A percentile compares a stretch with the other conserved stretches of the same genome.
Conservation (phyloP, 2,888 invertebrate species). For the Pocota personata region DNA sequence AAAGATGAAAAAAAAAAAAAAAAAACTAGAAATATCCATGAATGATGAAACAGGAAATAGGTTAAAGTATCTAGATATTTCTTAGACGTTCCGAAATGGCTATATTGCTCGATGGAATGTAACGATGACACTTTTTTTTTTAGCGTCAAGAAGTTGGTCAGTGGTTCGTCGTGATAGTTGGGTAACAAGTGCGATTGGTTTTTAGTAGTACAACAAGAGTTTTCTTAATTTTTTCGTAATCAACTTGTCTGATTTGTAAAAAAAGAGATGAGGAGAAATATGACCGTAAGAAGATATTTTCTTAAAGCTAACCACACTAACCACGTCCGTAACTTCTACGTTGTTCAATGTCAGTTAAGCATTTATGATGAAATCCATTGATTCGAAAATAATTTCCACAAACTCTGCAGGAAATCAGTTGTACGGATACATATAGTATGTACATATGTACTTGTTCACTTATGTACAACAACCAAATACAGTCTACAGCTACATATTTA, state of each 20-base stretch:
- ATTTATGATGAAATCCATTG: no score
- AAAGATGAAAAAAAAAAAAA: not conserved
- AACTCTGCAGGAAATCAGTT: no score
- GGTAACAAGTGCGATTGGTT: slow-evolving; percentile 56
- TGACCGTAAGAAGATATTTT: no score
- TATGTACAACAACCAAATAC: no score
- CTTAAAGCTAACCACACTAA: slow-evolving; percentile 17
- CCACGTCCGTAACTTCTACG: slow-evolving; percentile 18
- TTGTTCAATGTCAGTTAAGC: not conserved
- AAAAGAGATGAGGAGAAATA: not conserved
- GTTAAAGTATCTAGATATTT: slow-evolving; percentile 40
- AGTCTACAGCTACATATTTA: no score
- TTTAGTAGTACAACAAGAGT: slow-evolving; percentile 5
- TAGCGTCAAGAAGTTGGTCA: slow-evolving; percentile 60
- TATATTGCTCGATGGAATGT: slow-evolving; percentile 69
- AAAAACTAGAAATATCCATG: slow-evolving; percentile 52
- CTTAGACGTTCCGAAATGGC: slow-evolving; percentile 27
- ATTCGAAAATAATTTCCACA: no score
- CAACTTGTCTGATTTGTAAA: not conserved
- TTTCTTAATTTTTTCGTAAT: slow-evolving; percentile 1
- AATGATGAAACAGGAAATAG: slow-evolving; percentile 70
- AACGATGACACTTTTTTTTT: slow-evolving; percentile 59
- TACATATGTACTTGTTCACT: no score
- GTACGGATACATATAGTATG: no score
- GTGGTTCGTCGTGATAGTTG: slow-evolving; percentile 61